phyloP scores from a whole-genome alignment of 2,113 vertebrate species.

The human (Homo sapiens) region GRCh38 chr1:146707501-146708000 shows the following conservation, averaged over 20 bases:
- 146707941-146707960: not conserved
- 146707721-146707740: too few relatives aligned
- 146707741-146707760: not conserved
- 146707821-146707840: not conserved
- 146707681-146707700: too few relatives aligned
- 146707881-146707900: not conserved
- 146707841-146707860: not conserved
- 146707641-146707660: too few relatives aligned
- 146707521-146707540: too few relatives aligned
- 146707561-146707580: too few relatives aligned
- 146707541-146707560: too few relatives aligned
- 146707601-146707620: too few relatives aligned
- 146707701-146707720: too few relatives aligned
- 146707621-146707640: too few relatives aligned
- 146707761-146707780: not conserved
- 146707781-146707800: not conserved
- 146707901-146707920: not conserved
- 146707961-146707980: not conserved
- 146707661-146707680: too few relatives aligned
- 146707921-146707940: constrained; percentile 5
- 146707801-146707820: not conserved
- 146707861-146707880: not conserved
- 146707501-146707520: too few relatives aligned
- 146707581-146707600: too few relatives aligned
- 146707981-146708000: not conserved